Conservation (phyloP, 2,888 invertebrate species). For the Phasia obesa region DNA sequence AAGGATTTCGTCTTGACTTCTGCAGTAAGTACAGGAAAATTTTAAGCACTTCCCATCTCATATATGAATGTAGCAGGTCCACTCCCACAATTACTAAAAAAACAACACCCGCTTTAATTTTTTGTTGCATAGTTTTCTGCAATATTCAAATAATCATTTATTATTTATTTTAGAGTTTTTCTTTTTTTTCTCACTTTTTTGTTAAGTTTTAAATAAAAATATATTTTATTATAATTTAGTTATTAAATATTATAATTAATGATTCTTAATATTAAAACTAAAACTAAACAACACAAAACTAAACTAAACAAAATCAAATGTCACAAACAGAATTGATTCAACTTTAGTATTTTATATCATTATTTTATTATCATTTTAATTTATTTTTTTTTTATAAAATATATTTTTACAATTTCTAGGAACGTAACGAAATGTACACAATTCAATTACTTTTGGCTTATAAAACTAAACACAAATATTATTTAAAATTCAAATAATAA, state of each 20-base stretch:
- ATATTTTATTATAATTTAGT: slow-evolving; percentile 44
- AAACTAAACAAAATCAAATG: slow-evolving; percentile 28
- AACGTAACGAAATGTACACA: slow-evolving; percentile 60
- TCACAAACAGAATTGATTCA: slow-evolving; percentile 33
- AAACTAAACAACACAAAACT: slow-evolving; percentile 61
- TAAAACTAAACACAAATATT: slow-evolving; percentile 58
- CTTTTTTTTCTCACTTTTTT: slow-evolving; percentile 46
- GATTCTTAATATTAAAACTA: slow-evolving; percentile 47
- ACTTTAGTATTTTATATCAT: slow-evolving; percentile 22
- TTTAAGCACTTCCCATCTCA: too few species aligned
- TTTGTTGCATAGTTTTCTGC: slow-evolving; percentile 62
- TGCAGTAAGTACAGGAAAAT: too few species aligned
- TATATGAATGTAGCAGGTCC: too few species aligned
- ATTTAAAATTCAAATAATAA: slow-evolving; percentile 45
- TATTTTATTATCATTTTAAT: background rate
- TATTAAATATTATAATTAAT: slow-evolving; percentile 57
- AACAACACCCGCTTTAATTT: slow-evolving; percentile 32
- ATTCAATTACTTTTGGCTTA: slow-evolving; percentile 58
- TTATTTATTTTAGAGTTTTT: slow-evolving; percentile 59
- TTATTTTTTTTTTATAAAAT: background rate
- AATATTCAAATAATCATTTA: slow-evolving; percentile 69
- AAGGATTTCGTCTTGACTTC: too few species aligned
- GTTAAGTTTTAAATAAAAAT: slow-evolving; percentile 62
- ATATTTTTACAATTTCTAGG: slow-evolving; percentile 56
- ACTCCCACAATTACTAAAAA: too few species aligned